Conservation (phyloP, 2,888 invertebrate species). For the Reticulitermes lucifugus region DNA sequence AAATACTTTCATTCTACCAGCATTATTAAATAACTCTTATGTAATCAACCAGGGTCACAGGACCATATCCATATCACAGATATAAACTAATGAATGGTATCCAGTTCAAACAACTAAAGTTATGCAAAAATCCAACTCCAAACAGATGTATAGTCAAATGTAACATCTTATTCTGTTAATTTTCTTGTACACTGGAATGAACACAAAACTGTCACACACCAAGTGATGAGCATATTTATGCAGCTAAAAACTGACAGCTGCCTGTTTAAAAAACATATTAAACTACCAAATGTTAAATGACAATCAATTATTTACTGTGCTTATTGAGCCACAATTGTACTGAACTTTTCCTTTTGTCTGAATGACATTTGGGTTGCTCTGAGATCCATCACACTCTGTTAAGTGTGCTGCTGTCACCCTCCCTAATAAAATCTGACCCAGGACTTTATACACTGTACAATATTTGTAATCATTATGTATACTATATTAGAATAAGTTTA, state of each 20-base stretch:
- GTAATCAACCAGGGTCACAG: too few relatives aligned
- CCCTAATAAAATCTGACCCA: neutral
- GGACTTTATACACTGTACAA: slow-evolving; percentile 41
- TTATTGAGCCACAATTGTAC: slow-evolving; percentile 45
- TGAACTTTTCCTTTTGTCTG: slow-evolving; percentile 36
- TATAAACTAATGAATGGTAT: neutral
- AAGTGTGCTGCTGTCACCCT: slow-evolving; percentile 21
- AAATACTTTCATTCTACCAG: too few relatives aligned
- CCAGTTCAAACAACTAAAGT: neutral
- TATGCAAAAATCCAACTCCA: slow-evolving; percentile 15
- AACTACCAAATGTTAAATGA: slow-evolving; percentile 29
- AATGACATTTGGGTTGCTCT: slow-evolving; percentile 41
- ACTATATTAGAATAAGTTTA: slow-evolving; percentile 39
- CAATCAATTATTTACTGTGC: neutral
- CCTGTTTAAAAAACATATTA: slow-evolving; percentile 28
- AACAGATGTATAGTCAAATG: neutral
- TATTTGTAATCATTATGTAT: slow-evolving; percentile 26
- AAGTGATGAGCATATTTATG: slow-evolving; percentile 31
- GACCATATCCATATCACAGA: neutral
- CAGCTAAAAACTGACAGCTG: slow-evolving; percentile 32
- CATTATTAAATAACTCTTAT: too few relatives aligned
- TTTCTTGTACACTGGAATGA: neutral
- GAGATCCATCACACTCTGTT: slow-evolving; percentile 33
- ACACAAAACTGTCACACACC: slow-evolving; percentile 9
- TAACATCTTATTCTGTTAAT: neutral